These are phyloP conservation scores for Ictalurus punctatus DNA, from an alignment of 2,113 vertebrate species.

Conservation along the genomic window DNA sequence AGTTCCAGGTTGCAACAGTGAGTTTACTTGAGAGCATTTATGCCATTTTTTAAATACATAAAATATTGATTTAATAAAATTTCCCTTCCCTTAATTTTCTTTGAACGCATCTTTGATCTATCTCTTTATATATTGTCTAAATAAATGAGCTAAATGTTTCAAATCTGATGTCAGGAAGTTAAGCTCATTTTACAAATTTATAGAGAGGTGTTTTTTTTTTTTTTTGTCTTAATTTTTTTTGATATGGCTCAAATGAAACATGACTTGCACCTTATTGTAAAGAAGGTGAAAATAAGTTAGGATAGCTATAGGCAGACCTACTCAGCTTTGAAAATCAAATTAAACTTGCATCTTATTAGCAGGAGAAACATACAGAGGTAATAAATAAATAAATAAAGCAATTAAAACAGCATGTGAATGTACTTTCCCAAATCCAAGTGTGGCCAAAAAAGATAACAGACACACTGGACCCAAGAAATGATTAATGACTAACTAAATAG, in stretches of 20 bases:
- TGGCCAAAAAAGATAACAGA: conserved; percentile 18
- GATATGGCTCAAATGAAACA: neutral
- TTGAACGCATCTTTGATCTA: neutral
- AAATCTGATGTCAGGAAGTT: neutral
- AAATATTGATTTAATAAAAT: neutral
- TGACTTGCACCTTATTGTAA: neutral
- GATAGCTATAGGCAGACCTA: neutral
- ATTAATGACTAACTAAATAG: conserved; percentile 5
- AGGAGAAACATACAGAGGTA: neutral
- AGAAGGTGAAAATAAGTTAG: neutral
- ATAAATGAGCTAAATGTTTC: neutral
- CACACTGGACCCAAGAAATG: neutral
- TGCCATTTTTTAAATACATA: too few species aligned
- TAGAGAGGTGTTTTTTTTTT: neutral
- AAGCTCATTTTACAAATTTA: neutral
- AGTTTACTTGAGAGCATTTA: neutral
- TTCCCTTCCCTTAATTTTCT: neutral
- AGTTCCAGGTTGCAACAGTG: neutral
- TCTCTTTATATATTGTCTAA: neutral
- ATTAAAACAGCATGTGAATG: neutral
- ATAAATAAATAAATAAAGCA: too few species aligned
- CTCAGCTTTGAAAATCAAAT: neutral
- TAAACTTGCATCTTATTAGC: neutral
- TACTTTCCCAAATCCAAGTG: neutral
- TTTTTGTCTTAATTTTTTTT: neutral